A percentile compares a stretch with the other conserved stretches of the same genome.
phyloP scores from a whole-genome alignment of 1,140 invertebrate genomes.

The Triops longicaudatus region DNA sequence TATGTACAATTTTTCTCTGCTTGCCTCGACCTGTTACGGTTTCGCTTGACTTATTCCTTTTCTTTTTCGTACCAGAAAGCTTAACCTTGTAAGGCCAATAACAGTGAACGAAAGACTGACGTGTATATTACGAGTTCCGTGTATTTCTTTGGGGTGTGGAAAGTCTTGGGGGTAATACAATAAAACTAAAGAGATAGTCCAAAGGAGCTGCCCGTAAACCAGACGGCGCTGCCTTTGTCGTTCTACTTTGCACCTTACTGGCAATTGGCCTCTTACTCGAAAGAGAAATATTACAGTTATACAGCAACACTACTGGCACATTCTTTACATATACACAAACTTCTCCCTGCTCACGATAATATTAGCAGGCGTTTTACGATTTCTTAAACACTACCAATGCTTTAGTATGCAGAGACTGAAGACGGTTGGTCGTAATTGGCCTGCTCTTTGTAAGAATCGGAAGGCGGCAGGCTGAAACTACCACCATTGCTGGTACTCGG shows the following conservation, averaged over 20 bases:
- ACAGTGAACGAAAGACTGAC: no score
- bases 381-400: not conserved
- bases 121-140: no score
- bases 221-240: not conserved
- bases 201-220: not conserved
- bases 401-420: not conserved
- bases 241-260: conserved; percentile 6
- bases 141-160: no score
- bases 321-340: not conserved
- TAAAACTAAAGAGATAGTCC: not conserved
- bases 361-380: not conserved
- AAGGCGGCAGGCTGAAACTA: not conserved
- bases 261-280: not conserved
- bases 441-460: not conserved
- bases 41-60: no score
- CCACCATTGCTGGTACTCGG: not conserved
- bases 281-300: no score
- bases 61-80: no score
- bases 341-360: not conserved
- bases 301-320: no score
- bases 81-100: no score
- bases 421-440: not conserved
- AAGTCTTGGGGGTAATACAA: no score
- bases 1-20: no score
- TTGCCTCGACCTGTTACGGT: no score